phyloP scores from a whole-genome alignment of 2,113 vertebrate species.

The Chaetura pelagica region DNA sequence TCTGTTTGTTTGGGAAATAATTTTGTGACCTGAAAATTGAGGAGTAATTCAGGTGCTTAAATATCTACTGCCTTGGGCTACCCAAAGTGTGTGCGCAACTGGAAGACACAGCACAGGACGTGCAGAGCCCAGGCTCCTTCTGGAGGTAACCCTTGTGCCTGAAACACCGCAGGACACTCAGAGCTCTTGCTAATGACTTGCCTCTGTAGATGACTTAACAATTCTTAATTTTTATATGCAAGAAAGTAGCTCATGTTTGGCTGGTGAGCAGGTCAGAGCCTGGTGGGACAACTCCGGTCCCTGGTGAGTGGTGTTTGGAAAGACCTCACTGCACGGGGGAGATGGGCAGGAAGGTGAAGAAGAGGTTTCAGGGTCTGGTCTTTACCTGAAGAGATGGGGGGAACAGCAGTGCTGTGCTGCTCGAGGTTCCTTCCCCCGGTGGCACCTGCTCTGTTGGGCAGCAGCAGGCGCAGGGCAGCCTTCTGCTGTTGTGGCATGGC shows the following conservation, averaged over 20 bases:
- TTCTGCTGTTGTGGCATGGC: fast-evolving
- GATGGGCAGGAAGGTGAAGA: not conserved
- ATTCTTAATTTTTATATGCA: not conserved
- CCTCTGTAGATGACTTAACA: not conserved
- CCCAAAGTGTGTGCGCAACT: fast-evolving
- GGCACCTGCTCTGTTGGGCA: fast-evolving
- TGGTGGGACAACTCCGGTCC: not conserved
- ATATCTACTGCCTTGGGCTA: fast-evolving
- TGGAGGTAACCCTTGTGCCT: not conserved
- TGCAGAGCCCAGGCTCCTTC: not conserved
- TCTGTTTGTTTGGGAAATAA: not conserved
- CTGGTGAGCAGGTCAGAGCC: not conserved
- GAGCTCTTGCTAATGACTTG: not conserved
- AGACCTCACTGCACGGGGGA: fast-evolving
- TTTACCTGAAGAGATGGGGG: fast-evolving
- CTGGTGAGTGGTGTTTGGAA: fast-evolving
- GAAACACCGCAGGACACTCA: not conserved
- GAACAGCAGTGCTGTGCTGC: not conserved
- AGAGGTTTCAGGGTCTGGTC: not conserved
- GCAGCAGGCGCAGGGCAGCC: not conserved
- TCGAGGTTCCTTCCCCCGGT: not conserved
- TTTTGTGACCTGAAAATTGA: not conserved
- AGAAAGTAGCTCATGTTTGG: not conserved
- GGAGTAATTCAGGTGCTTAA: not conserved
- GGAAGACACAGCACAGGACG: not conserved